Conservation (phyloP, 2,113 vertebrate species). For the Columba janthina region DNA sequence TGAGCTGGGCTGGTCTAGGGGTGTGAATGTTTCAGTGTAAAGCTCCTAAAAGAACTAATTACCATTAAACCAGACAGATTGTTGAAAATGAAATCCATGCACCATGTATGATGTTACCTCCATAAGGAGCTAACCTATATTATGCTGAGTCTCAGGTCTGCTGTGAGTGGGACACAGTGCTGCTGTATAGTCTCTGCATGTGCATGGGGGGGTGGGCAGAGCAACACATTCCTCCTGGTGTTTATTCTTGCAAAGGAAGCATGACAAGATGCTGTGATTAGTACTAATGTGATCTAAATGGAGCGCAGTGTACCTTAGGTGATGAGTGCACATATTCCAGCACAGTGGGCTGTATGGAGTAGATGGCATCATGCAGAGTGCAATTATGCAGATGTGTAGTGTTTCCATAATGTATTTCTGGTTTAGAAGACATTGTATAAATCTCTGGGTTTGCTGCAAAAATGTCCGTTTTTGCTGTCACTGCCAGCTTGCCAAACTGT, state of each 20-base stretch:
- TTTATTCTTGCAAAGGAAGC: background rate
- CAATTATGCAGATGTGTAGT: constrained; percentile 12
- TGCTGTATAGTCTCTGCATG: background rate
- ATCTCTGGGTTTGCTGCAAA: constrained; percentile 20
- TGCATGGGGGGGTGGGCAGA: background rate
- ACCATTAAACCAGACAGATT: background rate
- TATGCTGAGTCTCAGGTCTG: background rate
- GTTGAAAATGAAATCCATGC: background rate
- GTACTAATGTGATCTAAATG: background rate
- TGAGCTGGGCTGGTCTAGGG: background rate
- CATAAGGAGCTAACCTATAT: background rate
- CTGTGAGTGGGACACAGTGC: background rate
- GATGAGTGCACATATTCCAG: background rate
- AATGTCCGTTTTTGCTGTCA: background rate
- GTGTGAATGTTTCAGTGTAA: background rate
- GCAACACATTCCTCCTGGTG: background rate
- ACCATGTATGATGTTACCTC: background rate
- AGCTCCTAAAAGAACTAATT: background rate
- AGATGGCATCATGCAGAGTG: background rate
- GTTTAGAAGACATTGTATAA: background rate
- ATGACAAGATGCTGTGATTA: background rate
- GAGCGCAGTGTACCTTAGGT: background rate
- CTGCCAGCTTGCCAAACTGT: constrained; percentile 1
- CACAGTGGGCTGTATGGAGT: background rate
- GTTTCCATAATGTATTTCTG: background rate